phyloP scores from a whole-genome alignment of 2,888 invertebrate genomes.

The Ischnus inquisitorius region DNA sequence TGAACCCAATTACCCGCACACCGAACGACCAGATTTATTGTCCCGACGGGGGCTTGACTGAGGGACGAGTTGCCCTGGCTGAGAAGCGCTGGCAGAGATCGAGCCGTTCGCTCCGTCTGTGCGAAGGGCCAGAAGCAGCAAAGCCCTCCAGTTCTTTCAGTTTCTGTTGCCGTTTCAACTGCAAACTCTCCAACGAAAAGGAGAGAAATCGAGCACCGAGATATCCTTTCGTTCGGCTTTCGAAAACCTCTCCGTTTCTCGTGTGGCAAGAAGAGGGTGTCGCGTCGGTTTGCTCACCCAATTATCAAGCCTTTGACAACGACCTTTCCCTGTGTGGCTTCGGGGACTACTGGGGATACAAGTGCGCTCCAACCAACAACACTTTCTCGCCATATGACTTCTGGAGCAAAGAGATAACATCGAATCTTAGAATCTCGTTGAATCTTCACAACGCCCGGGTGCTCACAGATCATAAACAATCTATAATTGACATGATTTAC shows the following conservation, averaged over 20 bases:
- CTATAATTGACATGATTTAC: slow-evolving; percentile 84
- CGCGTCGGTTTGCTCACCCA: slow-evolving; percentile 83
- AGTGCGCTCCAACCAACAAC: slow-evolving; percentile 33
- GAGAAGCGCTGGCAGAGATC: slow-evolving; percentile 73
- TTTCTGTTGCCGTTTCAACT: slow-evolving; percentile 54
- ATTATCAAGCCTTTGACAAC: slow-evolving; percentile 82
- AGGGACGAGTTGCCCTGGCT: slow-evolving; percentile 82
- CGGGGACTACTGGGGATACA: slow-evolving; percentile 37
- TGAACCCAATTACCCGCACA: slow-evolving; percentile 84
- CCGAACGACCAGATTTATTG: slow-evolving; percentile 84
- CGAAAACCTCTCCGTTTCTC: slow-evolving; percentile 62
- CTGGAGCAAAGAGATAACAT: slow-evolving; percentile 55
- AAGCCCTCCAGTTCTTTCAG: slow-evolving; percentile 50
- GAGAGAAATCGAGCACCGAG: slow-evolving; percentile 67
- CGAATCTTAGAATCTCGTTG: slow-evolving; percentile 51
- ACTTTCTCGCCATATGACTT: slow-evolving; percentile 60
- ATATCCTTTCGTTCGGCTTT: slow-evolving; percentile 60
- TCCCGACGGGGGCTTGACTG: slow-evolving; percentile 80
- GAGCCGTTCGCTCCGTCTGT: slow-evolving; percentile 43
- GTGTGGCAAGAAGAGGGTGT: slow-evolving; percentile 76
- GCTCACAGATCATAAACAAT: slow-evolving; percentile 81
- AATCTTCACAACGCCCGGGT: neutral
- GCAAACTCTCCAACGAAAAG: slow-evolving; percentile 58
- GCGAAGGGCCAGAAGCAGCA: slow-evolving; percentile 53
- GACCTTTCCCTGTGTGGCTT: slow-evolving; percentile 74